phyloP scores from a whole-genome alignment of 1,140 invertebrate species.

The Drosophila subobscura region DNA sequence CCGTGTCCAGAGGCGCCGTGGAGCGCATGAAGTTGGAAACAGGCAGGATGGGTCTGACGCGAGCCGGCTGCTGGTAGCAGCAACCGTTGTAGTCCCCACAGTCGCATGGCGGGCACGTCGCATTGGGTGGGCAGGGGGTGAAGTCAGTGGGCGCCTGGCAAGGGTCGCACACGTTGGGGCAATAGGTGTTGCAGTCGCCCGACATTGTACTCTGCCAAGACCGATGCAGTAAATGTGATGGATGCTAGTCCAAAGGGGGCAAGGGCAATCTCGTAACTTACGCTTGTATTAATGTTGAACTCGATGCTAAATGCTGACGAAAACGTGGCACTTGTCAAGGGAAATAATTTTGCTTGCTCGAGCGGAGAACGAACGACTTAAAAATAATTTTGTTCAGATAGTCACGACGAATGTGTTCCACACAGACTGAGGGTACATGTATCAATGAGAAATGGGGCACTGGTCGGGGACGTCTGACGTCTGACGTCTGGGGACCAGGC shows the following conservation, averaged over 20 bases:
- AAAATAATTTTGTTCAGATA: conserved; percentile 63
- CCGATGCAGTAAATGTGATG: too few species aligned
- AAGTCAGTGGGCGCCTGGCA: conserved; percentile 64
- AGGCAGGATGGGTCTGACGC: conserved; percentile 85
- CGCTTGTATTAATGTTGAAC: too few species aligned
- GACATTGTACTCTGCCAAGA: conserved; percentile 28
- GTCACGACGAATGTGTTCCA: conserved; percentile 58
- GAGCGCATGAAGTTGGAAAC: conserved; percentile 84
- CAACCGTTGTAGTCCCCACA: conserved; percentile 81
- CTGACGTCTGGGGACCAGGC: conserved; percentile 13
- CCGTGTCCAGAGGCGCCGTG: conserved; percentile 84
- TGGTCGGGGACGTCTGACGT: neutral
- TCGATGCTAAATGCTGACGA: conserved; percentile 2
- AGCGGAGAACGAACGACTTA: conserved; percentile 51
- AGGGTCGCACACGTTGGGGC: conserved; percentile 43
- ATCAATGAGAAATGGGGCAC: neutral
- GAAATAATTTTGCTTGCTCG: conserved; percentile 70
- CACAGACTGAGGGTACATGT: conserved; percentile 5
- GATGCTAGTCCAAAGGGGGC: neutral
- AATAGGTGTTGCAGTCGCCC: conserved; percentile 47
- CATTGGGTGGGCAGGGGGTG: conserved; percentile 56
- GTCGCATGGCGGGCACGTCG: conserved; percentile 63
- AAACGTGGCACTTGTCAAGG: conserved; percentile 39
- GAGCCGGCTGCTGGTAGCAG: conserved; percentile 86
- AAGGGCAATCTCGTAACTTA: neutral